phyloP scores from a whole-genome alignment of 2,888 invertebrate genomes.

The Archips xylosteana region DNA sequence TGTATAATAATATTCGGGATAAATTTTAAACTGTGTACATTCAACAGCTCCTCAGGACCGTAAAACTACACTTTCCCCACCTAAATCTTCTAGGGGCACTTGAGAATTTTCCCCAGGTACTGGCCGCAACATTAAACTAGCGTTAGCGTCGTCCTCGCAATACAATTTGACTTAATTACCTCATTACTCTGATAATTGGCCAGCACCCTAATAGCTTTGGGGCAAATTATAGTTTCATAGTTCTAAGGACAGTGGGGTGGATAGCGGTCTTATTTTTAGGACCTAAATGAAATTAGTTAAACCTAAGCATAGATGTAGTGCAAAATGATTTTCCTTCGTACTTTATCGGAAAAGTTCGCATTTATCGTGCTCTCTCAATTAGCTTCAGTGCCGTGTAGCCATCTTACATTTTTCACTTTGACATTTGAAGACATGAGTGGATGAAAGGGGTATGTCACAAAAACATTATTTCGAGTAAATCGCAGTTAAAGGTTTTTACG shows the following conservation, averaged over 20 bases:
- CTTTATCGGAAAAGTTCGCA: too few relatives aligned
- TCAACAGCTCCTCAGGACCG: background rate
- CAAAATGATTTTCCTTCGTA: too few relatives aligned
- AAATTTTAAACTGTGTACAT: too few relatives aligned
- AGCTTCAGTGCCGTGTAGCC: too few relatives aligned
- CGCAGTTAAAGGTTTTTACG: too few relatives aligned
- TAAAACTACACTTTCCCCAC: background rate
- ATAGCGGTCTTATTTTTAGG: background rate
- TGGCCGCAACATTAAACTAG: slow-evolving; percentile 53
- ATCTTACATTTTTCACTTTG: too few relatives aligned
- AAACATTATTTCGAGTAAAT: too few relatives aligned
- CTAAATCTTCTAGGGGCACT: slow-evolving; percentile 10
- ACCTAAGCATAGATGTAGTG: background rate
- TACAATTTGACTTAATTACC: slow-evolving; percentile 62
- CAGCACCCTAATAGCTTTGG: slow-evolving; percentile 46
- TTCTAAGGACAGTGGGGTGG: slow-evolving; percentile 8
- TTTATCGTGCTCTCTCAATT: too few relatives aligned
- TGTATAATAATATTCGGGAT: too few relatives aligned
- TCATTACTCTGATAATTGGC: slow-evolving; percentile 63
- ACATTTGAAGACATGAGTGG: too few relatives aligned
- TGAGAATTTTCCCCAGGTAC: slow-evolving; percentile 16
- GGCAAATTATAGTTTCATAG: slow-evolving; percentile 41
- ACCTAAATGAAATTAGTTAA: background rate
- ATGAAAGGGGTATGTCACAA: too few relatives aligned
- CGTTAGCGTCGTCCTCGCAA: slow-evolving; percentile 51